Base-by-base conservation (phyloP, 2,797 vertebrate species). In the Chloroceryle inda region DNA sequence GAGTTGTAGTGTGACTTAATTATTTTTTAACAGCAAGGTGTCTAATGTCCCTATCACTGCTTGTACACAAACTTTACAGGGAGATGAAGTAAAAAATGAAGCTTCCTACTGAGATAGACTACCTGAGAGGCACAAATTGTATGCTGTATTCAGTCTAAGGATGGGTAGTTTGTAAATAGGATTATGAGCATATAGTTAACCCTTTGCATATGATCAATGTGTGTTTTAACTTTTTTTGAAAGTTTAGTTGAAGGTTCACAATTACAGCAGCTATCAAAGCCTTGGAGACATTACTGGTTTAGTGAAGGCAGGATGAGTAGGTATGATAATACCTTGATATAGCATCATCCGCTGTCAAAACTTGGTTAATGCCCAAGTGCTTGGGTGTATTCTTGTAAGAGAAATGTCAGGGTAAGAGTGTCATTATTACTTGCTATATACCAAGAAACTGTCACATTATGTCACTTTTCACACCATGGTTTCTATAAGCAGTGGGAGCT, bases 1-100 rank as follows among this genome's bases (percentile, higher is more conserved):
- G 93, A 88, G 88, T 45, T 78, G 56, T 73, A 68, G 63, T 94
- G 74, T 85, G 79, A 85, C 85, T 85, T 59, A 84, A 81, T 93
- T 93, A 35, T 76, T 83, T 84, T 80, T 64, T 84, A 84, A 52
- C 52, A 56, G 31, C 2, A 2, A 93, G 49, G 47, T 67, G 58
- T 45, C 63, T 89, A 76, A 88, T 92, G 61, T 73, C 76, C 91
- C 4, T 91, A 42, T 89, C 23, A 2, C 37, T 89, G 67, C 55
- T 85, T 80, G 89, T 63, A 45, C 35, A 33, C 40, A 44, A 59
- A n/a, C 71, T 77, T 61, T 64, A 78, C 92, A 79, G 35, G 24
- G 55, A 89, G 26, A 63, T 17, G 38, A 49, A 27, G 10, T 50
- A 5, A 44, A 88, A 89, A 81, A 45, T 55, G 16, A 24, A 59